Evolutionary conservation across 2,888 invertebrate genomes (phyloP).

Genomic region (Xanthia icteritia): DNA sequence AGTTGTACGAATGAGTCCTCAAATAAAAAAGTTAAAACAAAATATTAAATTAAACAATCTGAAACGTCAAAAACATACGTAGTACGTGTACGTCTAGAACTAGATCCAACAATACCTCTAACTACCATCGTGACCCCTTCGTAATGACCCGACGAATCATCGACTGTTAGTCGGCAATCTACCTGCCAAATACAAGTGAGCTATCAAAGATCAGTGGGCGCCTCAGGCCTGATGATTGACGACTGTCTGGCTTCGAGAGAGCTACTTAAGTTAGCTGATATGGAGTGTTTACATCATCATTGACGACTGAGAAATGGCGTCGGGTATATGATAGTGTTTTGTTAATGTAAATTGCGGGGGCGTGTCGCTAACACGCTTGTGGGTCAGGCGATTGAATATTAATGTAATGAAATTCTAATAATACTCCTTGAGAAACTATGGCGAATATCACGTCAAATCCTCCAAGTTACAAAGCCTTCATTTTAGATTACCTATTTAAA

Average conservation of each 20-base stretch:
- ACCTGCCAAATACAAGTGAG: constrained; percentile 83
- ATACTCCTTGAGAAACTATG: neutral
- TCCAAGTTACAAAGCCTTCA: too few relatives aligned
- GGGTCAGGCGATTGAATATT: constrained; percentile 1
- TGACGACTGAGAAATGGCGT: constrained; percentile 22
- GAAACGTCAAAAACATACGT: neutral
- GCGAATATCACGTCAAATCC: neutral
- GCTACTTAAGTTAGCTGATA: constrained; percentile 56
- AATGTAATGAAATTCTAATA: neutral
- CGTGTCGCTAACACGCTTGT: constrained; percentile 12
- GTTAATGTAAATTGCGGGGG: constrained; percentile 24
- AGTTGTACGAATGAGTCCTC: neutral
- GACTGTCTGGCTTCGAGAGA: constrained; percentile 48
- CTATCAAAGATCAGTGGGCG: constrained; percentile 78
- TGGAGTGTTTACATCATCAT: constrained; percentile 51
- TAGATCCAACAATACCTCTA: constrained; percentile 26
- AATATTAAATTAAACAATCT: neutral
- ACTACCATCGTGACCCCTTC: constrained; percentile 44
- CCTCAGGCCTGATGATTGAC: constrained; percentile 77
- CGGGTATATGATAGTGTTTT: constrained; percentile 20
- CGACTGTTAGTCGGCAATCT: constrained; percentile 75
- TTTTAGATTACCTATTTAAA: too few relatives aligned
- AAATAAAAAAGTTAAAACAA: too few relatives aligned
- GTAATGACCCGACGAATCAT: constrained; percentile 60
- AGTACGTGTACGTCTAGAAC: constrained; percentile 12